Evolutionary conservation across 1,140 invertebrate genomes (phyloP).

Genomic region (Bemisia tabaci): DNA sequence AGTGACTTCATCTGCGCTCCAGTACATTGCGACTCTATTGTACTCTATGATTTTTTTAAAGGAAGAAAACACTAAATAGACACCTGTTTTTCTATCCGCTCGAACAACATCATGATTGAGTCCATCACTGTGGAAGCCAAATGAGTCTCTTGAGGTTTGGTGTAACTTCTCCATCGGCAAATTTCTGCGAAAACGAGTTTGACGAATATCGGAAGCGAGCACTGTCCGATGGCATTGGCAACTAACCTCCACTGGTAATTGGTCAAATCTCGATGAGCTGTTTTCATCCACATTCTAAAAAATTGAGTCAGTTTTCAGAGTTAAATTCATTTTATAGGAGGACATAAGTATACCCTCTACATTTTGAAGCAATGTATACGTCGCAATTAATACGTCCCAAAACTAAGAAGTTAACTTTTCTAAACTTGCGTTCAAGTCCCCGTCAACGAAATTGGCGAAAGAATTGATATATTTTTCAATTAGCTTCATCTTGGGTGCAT

Average conservation of each 20-base stretch:
- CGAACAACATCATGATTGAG: conserved; percentile 93
- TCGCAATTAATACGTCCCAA: no score
- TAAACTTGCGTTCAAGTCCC: no score
- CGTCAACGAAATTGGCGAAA: no score
- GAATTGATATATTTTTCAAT: no score
- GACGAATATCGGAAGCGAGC: conserved; percentile 92
- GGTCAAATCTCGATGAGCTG: conserved; percentile 72
- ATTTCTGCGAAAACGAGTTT: conserved; percentile 95
- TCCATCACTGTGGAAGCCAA: conserved; percentile 92
- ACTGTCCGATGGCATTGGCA: conserved; percentile 81
- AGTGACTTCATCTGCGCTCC: no score
- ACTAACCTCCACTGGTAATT: conserved; percentile 92
- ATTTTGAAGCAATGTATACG: no score
- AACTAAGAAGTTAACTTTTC: no score
- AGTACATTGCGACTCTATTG: no score
- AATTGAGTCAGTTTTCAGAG: conserved; percentile 4
- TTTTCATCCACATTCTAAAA: conserved; percentile 78
- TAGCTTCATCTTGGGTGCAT: no score
- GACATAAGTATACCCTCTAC: no score
- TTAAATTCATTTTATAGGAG: background rate
- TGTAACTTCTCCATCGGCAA: conserved; percentile 92
- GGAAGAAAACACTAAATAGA: background rate
- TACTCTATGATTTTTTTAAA: background rate
- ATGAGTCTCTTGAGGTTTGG: conserved; percentile 79
- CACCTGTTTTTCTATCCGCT: conserved; percentile 82